Conservation (phyloP, 2,113 vertebrate species). For the Nannobrachium achirus region DNA sequence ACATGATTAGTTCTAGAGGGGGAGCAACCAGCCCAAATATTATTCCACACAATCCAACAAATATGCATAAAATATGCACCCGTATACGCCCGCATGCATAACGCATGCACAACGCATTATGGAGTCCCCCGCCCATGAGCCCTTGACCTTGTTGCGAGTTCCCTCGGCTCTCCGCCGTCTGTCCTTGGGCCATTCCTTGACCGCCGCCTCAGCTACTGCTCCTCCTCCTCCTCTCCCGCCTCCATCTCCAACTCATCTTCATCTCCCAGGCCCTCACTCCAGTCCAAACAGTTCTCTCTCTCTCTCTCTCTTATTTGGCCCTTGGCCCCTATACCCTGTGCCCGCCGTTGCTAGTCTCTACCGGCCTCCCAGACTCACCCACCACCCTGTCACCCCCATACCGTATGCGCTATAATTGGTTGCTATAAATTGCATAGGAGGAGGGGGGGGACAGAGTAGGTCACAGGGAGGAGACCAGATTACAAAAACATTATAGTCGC, state of each 20-base stretch:
- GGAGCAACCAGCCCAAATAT: conserved; percentile 15
- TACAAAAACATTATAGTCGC: conserved; percentile 69
- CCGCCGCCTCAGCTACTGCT: background rate
- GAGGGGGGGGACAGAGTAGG: conserved; percentile 74
- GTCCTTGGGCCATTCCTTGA: conserved; percentile 28
- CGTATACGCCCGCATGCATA: conserved; percentile 19
- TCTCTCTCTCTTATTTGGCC: background rate
- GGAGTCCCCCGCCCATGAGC: conserved; percentile 25
- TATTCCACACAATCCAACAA: conserved; percentile 20
- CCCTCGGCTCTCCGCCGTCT: conserved; percentile 22
- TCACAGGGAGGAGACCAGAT: conserved; percentile 76
- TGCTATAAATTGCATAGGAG: conserved; percentile 69
- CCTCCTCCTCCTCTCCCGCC: background rate
- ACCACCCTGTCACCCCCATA: conserved; percentile 17
- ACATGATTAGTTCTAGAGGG: conserved; percentile 3
- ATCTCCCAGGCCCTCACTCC: background rate
- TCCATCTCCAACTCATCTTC: background rate
- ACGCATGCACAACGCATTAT: conserved; percentile 38
- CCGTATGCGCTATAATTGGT: conserved; percentile 61
- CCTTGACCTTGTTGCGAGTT: conserved; percentile 22
- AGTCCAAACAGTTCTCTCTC: background rate
- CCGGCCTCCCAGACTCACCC: background rate
- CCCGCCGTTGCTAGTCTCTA: too few species aligned
- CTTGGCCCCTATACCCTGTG: too few species aligned
- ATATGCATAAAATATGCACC: conserved; percentile 51